Percentiles rank a stretch among this genome's conserved stretches.
Evolutionary conservation across 2,113 vertebrate genomes (phyloP).

Genomic region (Daboia siamensis): DNA sequence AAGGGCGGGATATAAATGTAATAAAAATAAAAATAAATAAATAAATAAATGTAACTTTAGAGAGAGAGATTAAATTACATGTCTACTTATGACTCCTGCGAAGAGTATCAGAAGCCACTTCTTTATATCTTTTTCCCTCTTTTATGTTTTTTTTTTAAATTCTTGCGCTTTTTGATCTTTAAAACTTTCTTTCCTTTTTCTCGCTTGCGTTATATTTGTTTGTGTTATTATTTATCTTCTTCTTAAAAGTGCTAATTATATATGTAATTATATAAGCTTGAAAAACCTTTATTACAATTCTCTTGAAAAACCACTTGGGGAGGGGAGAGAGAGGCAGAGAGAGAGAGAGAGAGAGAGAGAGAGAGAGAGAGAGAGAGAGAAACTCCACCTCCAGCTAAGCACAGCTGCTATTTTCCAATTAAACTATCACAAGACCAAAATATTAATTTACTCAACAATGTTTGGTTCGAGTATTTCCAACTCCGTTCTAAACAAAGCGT

Average conservation of each 20-base stretch:
- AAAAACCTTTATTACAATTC: constrained; percentile 45
- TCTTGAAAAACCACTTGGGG: constrained; percentile 22
- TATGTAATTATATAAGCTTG: not conserved
- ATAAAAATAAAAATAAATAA: too few relatives aligned
- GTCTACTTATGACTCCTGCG: not conserved
- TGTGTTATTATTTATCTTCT: too few relatives aligned
- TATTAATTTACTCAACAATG: constrained; percentile 65
- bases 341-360: not conserved
- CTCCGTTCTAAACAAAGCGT: constrained; percentile 35
- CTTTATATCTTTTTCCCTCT: not conserved
- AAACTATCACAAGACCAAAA: constrained; percentile 65
- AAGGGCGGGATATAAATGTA: too few relatives aligned
- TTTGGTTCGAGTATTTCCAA: constrained; percentile 44
- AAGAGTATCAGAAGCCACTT: not conserved
- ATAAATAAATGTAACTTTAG: not conserved
- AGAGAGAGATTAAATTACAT: not conserved
- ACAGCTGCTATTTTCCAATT: constrained; percentile 69
- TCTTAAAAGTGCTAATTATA: too few relatives aligned
- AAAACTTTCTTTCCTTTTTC: too few relatives aligned
- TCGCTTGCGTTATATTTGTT: too few relatives aligned
- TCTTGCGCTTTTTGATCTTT: not conserved
- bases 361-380: too few relatives aligned
- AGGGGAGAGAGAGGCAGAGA: too few relatives aligned
- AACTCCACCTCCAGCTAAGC: constrained; percentile 48
- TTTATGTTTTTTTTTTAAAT: not conserved